phyloP scores from a whole-genome alignment of 2,113 vertebrate genomes.

The Elaphurus davidianus region DNA sequence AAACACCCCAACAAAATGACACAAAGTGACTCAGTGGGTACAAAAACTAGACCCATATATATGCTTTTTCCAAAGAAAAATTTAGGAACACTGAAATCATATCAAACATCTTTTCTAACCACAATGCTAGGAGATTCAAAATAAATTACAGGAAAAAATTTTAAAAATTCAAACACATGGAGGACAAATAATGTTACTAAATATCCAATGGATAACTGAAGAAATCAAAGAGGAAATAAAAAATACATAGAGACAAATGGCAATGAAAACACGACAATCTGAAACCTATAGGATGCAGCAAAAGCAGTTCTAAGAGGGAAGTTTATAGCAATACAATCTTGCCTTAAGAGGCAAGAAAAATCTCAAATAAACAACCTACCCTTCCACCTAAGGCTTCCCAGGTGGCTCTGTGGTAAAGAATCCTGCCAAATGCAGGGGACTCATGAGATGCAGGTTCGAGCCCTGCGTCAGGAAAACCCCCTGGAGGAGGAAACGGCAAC shows the following conservation, averaged over 20 bases:
- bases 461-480: background rate
- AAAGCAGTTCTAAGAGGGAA: background rate
- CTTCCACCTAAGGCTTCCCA: background rate
- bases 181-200: background rate
- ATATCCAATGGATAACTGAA: background rate
- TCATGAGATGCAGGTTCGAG: background rate
- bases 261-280: background rate
- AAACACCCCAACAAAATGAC: background rate
- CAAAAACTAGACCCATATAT: background rate
- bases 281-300: background rate
- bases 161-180: background rate
- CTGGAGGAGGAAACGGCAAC: rapidly evolving
- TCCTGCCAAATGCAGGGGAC: background rate
- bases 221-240: background rate
- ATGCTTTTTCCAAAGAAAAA: background rate
- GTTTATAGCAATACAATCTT: background rate
- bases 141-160: background rate
- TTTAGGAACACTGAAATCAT: background rate
- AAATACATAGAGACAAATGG: background rate
- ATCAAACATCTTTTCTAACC: background rate
- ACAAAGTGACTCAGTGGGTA: background rate
- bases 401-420: background rate
- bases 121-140: background rate
- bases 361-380: background rate
- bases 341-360: background rate